Percentiles rank a stretch among this genome's conserved stretches.
phyloP scores from a whole-genome alignment of 2,797 vertebrate genomes.

The Alca torda region DNA sequence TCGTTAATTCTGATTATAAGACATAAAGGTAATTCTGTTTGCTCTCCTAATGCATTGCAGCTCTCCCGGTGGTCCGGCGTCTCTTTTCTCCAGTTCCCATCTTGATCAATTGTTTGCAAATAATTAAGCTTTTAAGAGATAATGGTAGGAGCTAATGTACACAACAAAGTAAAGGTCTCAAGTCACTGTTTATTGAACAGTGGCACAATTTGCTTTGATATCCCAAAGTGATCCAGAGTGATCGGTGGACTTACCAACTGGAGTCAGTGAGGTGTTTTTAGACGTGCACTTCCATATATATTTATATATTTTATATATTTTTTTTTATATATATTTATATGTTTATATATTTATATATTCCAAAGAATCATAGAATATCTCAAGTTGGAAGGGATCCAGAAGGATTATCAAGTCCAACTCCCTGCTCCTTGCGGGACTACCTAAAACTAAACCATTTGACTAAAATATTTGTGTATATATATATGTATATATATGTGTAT shows the following conservation, averaged over 20 bases:
- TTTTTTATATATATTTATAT: neutral
- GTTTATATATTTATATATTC: neutral
- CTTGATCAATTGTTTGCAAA: conserved; percentile 88
- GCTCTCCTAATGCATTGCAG: conserved; percentile 80
- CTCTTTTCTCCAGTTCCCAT: conserved; percentile 82
- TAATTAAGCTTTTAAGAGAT: conserved; percentile 88
- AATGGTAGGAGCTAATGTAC: conserved; percentile 80
- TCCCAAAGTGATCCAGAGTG: conserved; percentile 62
- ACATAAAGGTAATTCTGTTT: conserved; percentile 83
- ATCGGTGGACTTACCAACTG: conserved; percentile 45
- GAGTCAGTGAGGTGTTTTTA: neutral
- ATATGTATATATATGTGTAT: neutral
- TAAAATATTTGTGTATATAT: neutral
- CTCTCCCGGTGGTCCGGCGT: conserved; percentile 74
- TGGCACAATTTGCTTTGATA: conserved; percentile 75
- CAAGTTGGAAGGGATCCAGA: neutral
- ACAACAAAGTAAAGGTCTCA: conserved; percentile 76
- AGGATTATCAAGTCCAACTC: neutral
- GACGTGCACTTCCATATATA: neutral
- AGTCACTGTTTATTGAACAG: conserved; percentile 69
- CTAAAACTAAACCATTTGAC: neutral
- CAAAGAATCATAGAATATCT: neutral
- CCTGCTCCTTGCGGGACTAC: neutral
- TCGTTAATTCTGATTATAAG: conserved; percentile 81
- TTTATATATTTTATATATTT: neutral